Evolutionary conservation across 2,888 invertebrate genomes (phyloP), one percentile per base, ranked within the genome.

Genomic region (Branchellion lobata): DNA sequence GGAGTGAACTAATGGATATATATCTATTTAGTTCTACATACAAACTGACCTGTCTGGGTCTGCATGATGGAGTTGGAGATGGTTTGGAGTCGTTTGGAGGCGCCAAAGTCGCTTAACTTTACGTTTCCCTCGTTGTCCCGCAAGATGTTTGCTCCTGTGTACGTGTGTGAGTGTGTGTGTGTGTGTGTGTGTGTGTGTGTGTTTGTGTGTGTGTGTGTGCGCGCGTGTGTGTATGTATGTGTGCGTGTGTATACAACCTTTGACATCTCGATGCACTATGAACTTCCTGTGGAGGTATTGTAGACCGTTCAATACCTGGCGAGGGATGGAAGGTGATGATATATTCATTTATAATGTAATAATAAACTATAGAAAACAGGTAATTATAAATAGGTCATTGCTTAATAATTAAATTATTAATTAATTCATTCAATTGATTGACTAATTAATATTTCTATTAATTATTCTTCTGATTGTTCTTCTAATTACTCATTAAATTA

Each of bases 91-190:
- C 87, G 85, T 82, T 88, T 88, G 47, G 88, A 87, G 0, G 89
- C 88, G 31, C 89, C 89, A 84, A 89, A 89, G 82, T 89, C 89
- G 29, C 87, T 88, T 47, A 89, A 85, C 83, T 89, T 89, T 5
- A 88, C 86, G 83, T 88, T 88, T 8, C 88, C 88, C 47, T 84
- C 82, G n/a, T 85, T 84, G 82, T 89, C 88, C 53, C 88, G 85
- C 57, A 89, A 84, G 40, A 89, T 86, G 83, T 89, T 89, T 47
- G 89, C 89, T 82, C 87, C 88, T 87, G 84, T 81, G 40, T 24
- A 31, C 8, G 40, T 40, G 5, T 5, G 40, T 40, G 40, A 14
- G 5, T 5, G 40, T 40, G 40, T 40, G 5, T 5, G 40, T 40
- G 40, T 5, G 5, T 5, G 40, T 40, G 40, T 86, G 83, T 89